Percentiles rank a stretch among this genome's conserved stretches.
Conservation (phyloP, 1,140 invertebrate species). For the Psilanteris sp. region DNA sequence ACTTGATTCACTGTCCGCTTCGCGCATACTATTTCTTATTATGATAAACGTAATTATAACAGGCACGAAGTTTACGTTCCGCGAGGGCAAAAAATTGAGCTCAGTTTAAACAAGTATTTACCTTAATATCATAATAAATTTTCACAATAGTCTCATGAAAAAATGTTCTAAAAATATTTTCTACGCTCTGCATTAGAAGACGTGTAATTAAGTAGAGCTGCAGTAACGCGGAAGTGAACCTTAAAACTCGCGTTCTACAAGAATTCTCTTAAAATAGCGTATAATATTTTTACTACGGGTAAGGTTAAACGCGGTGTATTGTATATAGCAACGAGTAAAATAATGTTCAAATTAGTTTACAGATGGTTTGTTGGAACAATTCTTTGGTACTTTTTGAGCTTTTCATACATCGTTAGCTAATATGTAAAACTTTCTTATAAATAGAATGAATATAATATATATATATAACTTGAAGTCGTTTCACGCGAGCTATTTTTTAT, state of each 20-base stretch:
- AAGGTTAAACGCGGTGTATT: constrained; percentile 29
- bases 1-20: no score
- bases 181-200: constrained; percentile 27
- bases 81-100: constrained; percentile 6
- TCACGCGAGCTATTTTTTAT: no score
- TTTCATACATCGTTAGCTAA: no score
- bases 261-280: constrained; percentile 52
- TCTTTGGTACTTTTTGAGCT: constrained; percentile 1
- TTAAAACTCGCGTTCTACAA: constrained; percentile 37
- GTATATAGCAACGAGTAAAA: constrained; percentile 17
- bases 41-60: no score
- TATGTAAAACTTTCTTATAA: no score
- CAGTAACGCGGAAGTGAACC: constrained; percentile 37
- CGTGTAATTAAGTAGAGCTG: constrained; percentile 36
- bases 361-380: constrained; percentile 7
- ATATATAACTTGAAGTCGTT: no score
- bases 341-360: constrained; percentile 44
- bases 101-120: constrained; percentile 12
- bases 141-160: constrained; percentile 9
- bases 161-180: constrained; percentile 34
- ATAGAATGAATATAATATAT: no score
- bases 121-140: constrained; percentile 26
- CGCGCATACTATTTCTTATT: no score
- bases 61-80: no score
- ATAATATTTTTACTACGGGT: constrained; percentile 42